A percentile compares a stretch with the other conserved stretches of the same genome.
Evolutionary conservation across 2,113 vertebrate genomes (phyloP).

Genomic region (Asarcornis scutulata): DNA sequence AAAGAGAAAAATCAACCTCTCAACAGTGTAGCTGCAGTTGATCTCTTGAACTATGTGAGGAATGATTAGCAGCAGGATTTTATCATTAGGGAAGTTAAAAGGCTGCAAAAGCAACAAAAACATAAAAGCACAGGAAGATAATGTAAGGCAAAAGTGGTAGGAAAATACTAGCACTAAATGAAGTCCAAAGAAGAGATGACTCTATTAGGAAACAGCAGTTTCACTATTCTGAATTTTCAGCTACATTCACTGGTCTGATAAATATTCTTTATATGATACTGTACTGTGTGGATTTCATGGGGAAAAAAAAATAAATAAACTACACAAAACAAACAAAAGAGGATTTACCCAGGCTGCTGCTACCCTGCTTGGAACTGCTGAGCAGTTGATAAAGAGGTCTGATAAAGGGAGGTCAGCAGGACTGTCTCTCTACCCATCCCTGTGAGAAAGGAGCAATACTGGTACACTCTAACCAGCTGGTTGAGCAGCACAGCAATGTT

Average conservation of each 20-base stretch:
- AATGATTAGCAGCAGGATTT: not conserved
- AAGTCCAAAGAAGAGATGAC: not conserved
- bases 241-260: not conserved
- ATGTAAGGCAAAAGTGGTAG: not conserved
- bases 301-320: not conserved
- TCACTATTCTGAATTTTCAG: not conserved
- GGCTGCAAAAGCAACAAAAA: not conserved
- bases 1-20: not conserved
- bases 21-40: not conserved
- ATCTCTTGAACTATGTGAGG: not conserved
- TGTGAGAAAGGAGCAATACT: not conserved
- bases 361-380: not conserved
- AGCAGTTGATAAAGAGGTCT: not conserved
- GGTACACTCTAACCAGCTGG: not conserved
- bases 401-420: not conserved
- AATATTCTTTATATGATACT: not conserved
- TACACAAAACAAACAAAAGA: not conserved
- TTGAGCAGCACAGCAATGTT: not conserved
- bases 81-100: not conserved
- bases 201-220: not conserved
- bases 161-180: not conserved
- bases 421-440: not conserved
- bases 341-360: not conserved
- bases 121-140: not conserved
- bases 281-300: not conserved